Evolutionary conservation across 2,113 vertebrate species (phyloP).

Genomic region (Myotis lucifugus): DNA sequence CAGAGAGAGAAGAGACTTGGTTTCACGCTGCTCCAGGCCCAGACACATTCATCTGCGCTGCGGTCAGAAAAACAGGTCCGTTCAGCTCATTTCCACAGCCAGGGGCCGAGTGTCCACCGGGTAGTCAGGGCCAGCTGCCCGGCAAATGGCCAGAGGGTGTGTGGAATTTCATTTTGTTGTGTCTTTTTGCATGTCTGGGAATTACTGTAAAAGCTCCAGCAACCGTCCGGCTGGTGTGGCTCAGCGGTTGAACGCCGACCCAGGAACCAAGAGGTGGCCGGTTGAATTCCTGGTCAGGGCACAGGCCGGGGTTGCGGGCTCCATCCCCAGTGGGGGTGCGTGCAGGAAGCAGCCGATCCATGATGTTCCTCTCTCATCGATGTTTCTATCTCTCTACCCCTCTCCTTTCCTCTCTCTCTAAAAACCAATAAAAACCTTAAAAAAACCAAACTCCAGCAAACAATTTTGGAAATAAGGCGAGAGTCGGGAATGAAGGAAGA

Average conservation of each 20-base stretch:
- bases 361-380: no score
- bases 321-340: no score
- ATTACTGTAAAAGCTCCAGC: neutral
- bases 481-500: neutral
- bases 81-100: accelerated
- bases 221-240: neutral
- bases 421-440: no score
- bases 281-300: no score
- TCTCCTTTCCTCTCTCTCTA: no score
- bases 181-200: neutral
- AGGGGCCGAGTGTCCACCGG: accelerated
- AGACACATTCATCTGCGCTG: neutral
- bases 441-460: neutral
- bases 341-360: no score
- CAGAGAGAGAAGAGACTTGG: neutral
- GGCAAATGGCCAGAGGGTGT: neutral
- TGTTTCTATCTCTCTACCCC: no score
- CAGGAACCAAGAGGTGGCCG: no score
- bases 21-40: neutral
- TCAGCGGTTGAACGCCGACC: no score
- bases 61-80: neutral
- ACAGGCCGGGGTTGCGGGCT: no score
- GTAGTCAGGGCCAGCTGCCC: neutral
- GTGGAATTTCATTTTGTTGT: neutral
- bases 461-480: neutral